Evolutionary conservation across 2,797 vertebrate species (phyloP).

Genomic region (Bradypodion pumilum): DNA sequence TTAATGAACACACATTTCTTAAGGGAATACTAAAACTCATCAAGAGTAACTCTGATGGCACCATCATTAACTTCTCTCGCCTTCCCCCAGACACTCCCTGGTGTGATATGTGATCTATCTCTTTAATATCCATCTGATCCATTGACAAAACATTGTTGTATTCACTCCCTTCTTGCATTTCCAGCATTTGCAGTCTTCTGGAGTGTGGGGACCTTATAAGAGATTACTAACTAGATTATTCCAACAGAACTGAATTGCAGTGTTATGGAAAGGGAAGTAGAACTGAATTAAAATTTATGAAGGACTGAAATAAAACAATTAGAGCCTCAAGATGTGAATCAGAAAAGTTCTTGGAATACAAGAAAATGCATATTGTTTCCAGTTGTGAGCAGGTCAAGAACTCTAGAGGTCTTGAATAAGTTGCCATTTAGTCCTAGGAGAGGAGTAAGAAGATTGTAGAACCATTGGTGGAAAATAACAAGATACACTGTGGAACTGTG

Average conservation of each 20-base stretch:
- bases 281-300: not conserved
- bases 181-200: not conserved
- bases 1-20: constrained; percentile 26
- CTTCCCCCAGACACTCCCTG: not conserved
- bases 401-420: not conserved
- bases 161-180: constrained; percentile 1
- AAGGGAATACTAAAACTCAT: constrained; percentile 11
- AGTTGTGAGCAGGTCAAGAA: not conserved
- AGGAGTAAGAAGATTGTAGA: too few species aligned
- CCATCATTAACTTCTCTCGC: not conserved
- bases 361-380: constrained; percentile 36
- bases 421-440: not conserved
- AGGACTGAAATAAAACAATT: not conserved
- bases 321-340: constrained; percentile 12
- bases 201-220: not conserved
- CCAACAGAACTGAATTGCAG: not conserved
- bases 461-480: not conserved
- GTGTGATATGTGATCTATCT: constrained; percentile 14
- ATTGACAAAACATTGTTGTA: not conserved
- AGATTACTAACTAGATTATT: not conserved
- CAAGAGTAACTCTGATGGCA: not conserved
- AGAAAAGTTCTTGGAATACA: constrained; percentile 21
- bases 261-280: not conserved
- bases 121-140: constrained; percentile 2
- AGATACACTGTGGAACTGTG: not conserved